A percentile compares a stretch with the other conserved stretches of the same genome.
These are phyloP conservation scores for Sipha flava DNA, from an alignment of 1,140 invertebrate species.

Conservation along the genomic window DNA sequence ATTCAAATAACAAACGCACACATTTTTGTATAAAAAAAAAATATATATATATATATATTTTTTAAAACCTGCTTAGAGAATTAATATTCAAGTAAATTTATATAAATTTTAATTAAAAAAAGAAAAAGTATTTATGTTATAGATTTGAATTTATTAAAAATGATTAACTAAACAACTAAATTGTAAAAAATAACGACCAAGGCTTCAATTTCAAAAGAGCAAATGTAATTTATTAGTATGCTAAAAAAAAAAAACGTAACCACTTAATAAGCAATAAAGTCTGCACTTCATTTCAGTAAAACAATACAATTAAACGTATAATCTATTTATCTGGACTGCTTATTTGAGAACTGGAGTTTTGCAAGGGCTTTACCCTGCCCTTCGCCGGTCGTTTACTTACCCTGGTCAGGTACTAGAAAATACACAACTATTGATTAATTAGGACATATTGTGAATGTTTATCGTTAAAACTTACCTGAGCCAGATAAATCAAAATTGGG, in stretches of 20 bases:
- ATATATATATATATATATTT: too few species aligned
- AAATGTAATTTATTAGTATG: background rate
- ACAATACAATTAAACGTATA: slow-evolving; percentile 1
- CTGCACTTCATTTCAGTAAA: background rate
- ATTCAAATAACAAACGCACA: background rate
- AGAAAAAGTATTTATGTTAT: background rate
- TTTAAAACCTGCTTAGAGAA: background rate
- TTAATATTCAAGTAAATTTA: too few species aligned
- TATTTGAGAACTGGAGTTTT: slow-evolving; percentile 24
- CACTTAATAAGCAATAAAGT: background rate
- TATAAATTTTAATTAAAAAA: background rate
- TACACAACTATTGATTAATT: slow-evolving; percentile 17
- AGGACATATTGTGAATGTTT: background rate
- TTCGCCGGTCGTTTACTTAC: background rate
- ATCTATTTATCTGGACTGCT: slow-evolving; percentile 26
- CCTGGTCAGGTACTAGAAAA: slow-evolving; percentile 32
- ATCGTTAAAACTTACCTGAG: background rate
- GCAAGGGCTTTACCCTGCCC: background rate
- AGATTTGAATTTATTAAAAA: background rate
- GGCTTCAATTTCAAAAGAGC: background rate
- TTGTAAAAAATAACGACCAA: background rate
- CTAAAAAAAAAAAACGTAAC: background rate
- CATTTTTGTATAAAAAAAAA: background rate
- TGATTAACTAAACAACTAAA: background rate
- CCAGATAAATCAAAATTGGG: slow-evolving; percentile 24